Percentiles rank a stretch among this genome's conserved stretches.
Conservation (phyloP, 2,113 vertebrate genomes). For the Heptranchias perlo region DNA sequence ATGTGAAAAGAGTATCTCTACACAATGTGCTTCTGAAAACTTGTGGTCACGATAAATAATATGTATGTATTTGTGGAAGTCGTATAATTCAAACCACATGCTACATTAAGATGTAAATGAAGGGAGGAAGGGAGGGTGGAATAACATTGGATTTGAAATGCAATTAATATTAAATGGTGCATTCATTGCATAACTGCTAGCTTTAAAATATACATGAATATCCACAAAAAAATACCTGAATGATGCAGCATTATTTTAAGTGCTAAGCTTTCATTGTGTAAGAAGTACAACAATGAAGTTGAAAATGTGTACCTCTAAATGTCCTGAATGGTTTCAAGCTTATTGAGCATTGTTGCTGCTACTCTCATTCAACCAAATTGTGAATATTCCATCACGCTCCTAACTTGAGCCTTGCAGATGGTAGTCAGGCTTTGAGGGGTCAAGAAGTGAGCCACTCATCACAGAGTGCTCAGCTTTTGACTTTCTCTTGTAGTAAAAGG, state of each 20-base stretch:
- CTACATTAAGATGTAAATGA: conserved; percentile 2
- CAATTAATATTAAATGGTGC: neutral
- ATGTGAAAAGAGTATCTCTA: neutral
- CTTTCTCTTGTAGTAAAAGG: neutral
- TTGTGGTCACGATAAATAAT: conserved; percentile 14
- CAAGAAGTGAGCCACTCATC: neutral
- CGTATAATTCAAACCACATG: neutral
- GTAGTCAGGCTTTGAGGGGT: neutral
- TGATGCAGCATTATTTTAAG: neutral
- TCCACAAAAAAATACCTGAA: neutral
- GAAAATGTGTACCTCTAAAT: neutral
- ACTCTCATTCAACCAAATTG: neutral
- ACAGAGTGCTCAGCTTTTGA: neutral
- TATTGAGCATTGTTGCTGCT: neutral
- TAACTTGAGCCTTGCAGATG: neutral
- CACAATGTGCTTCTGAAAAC: neutral
- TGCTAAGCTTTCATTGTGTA: neutral
- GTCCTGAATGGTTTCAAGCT: neutral
- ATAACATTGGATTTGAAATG: neutral
- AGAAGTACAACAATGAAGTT: neutral
- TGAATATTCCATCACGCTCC: neutral
- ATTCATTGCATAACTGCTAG: neutral
- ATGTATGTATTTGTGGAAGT: conserved; percentile 13
- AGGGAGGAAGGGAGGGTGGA: neutral
- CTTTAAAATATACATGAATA: neutral